phyloP scores from a whole-genome alignment of 2,797 vertebrate species.

The Acanthis flammea region DNA sequence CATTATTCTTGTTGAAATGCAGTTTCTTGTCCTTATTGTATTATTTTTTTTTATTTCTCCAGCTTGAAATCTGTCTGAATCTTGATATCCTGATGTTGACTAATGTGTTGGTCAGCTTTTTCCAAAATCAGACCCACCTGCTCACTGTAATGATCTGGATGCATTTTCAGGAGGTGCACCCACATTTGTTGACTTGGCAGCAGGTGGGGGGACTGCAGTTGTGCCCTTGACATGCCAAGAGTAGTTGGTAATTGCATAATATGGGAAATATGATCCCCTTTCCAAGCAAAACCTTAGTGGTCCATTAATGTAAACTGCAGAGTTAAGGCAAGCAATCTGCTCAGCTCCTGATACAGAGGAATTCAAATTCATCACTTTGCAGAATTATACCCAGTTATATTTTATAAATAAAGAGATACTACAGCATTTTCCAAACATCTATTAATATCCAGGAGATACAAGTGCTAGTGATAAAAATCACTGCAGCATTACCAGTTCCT shows the following conservation, averaged over 20 bases:
- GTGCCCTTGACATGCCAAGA: background rate
- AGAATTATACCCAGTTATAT: background rate
- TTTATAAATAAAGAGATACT: slow-evolving; percentile 40
- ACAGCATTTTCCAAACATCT: slow-evolving; percentile 38
- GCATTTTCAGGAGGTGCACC: background rate
- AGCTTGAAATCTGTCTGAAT: background rate
- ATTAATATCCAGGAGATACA: slow-evolving; percentile 47
- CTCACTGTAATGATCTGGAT: background rate
- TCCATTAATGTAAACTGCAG: background rate
- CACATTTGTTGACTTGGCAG: background rate
- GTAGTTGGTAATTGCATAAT: background rate
- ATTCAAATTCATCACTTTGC: background rate
- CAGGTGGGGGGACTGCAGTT: background rate
- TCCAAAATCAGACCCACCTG: background rate
- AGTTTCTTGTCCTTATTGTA: background rate
- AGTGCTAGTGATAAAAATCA: slow-evolving; percentile 58
- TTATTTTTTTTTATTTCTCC: background rate
- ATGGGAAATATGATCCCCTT: background rate
- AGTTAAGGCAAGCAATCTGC: background rate
- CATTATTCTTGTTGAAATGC: background rate
- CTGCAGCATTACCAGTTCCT: slow-evolving; percentile 32
- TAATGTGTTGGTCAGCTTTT: background rate
- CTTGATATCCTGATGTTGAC: background rate
- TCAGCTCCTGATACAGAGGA: background rate
- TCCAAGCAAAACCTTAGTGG: background rate